Evolutionary conservation across 2,888 invertebrate species (phyloP), one percentile per base, ranked within the genome.

Genomic region (Bugula neritina): DNA sequence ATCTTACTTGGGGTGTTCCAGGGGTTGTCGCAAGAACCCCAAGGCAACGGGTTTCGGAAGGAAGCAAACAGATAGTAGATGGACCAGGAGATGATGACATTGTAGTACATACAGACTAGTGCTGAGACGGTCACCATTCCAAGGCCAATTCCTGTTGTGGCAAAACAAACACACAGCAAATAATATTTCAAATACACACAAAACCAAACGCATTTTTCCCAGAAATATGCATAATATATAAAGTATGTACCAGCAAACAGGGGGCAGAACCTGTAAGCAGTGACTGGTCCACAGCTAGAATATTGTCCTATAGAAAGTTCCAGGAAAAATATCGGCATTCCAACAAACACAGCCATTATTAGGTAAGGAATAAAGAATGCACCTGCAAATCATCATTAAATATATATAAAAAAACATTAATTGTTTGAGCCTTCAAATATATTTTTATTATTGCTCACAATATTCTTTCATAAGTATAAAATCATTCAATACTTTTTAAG

Each of bases 1-100:
- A 55, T 31, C 63, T 63, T 69, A 74, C 74, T 25, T 1, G 72
- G 54, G 10, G 76, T 76, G 71, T 77, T 78, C 73, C 72, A 78
- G 27, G 54, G 71, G 69, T 77, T 73, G 58, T 71, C 69, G 79
- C 91, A 92, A 17, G 87, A 87, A 63, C 90, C 89, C 90, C 91
- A 92, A 29, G 87, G 88, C 71, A 92, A 83, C 69, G 86, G 84
- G 0, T 87, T 85, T 13, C 86, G 85, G 74, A 91, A 88, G 0
- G 91, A 91, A 0, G 89, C 89, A 71, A 90, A 88, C 43, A 89
- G 89, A 82, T 91, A 92, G 81, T 90, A 91, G 27, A 90, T 82
- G 0, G 90, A 89, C 90, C 91, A 92, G 0, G 90, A 88, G 63
- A 91, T 90, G 74, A 92, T 90, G 54, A 91, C 88, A 89, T 91